A percentile compares a stretch with the other conserved stretches of the same genome.
These are phyloP conservation scores for Otus sunia DNA, from an alignment of 2,113 vertebrate genomes.

Conservation along the genomic window DNA sequence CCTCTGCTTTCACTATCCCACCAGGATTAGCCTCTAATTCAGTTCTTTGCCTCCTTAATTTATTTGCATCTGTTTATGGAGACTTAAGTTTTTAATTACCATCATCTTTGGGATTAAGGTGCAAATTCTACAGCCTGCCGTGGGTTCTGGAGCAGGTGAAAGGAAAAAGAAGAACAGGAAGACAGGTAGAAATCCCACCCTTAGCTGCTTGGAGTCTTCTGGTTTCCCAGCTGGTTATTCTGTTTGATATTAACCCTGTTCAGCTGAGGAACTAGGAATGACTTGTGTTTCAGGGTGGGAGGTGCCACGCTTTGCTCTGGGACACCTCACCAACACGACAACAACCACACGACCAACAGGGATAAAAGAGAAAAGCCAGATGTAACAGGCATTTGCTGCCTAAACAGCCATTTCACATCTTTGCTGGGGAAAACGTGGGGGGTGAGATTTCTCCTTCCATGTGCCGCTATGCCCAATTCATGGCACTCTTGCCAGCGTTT, in stretches of 20 bases:
- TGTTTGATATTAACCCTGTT: neutral
- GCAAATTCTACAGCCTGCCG: neutral
- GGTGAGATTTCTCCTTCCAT: neutral
- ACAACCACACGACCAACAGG: neutral
- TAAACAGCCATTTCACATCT: neutral
- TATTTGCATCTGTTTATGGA: conserved; percentile 39
- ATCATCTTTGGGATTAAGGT: conserved; percentile 38
- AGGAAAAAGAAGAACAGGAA: neutral
- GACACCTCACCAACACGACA: accelerated
- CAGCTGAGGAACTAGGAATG: neutral
- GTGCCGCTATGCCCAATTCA: accelerated
- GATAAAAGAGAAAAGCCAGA: neutral
- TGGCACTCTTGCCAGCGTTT: accelerated
- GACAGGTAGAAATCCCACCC: neutral
- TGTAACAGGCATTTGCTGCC: neutral
- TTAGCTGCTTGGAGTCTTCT: neutral
- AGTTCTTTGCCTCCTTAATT: conserved; percentile 28
- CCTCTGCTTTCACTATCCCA: conserved; percentile 26
- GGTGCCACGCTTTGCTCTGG: neutral
- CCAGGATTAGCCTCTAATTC: conserved; percentile 41
- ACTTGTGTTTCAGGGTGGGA: neutral
- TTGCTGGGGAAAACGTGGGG: neutral
- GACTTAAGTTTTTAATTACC: conserved; percentile 57
- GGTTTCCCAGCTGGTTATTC: neutral
- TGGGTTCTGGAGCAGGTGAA: neutral